Conservation (phyloP, 2,113 vertebrate species). For the Bufo bufo region DNA sequence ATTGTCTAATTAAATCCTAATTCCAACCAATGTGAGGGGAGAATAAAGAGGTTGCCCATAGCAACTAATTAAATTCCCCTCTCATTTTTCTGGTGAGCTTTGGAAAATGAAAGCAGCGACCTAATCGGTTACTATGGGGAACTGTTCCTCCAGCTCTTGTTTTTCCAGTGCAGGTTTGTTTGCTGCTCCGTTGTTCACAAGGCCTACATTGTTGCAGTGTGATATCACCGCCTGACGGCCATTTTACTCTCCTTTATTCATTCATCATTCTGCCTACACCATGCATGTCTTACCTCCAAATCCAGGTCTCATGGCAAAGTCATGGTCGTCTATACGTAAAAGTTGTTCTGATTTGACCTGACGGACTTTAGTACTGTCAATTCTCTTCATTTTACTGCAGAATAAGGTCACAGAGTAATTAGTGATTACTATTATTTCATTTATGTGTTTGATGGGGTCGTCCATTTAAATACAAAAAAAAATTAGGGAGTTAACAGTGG, state of each 20-base stretch:
- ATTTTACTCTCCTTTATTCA: background rate
- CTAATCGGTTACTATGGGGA: too few species aligned
- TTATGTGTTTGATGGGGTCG: too few species aligned
- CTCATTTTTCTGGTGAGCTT: background rate
- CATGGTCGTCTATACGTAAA: conserved; percentile 86
- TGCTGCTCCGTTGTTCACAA: too few species aligned
- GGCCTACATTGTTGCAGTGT: background rate
- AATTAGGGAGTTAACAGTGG: too few species aligned
- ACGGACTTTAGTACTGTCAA: conserved; percentile 84
- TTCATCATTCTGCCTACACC: background rate
- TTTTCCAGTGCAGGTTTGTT: too few species aligned
- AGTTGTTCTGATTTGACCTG: conserved; percentile 84
- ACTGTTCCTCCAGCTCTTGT: too few species aligned
- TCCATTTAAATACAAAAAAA: background rate
- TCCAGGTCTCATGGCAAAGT: conserved; percentile 89
- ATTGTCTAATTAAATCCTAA: too few species aligned
- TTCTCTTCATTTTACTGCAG: conserved; percentile 79
- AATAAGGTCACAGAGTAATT: background rate
- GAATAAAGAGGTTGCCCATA: background rate
- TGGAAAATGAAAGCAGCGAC: too few species aligned
- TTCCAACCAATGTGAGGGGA: background rate
- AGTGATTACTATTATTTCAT: background rate
- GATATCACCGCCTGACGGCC: too few species aligned
- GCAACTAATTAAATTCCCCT: background rate
- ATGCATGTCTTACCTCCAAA: conserved; percentile 81